These are phyloP conservation scores for Platycnemis pennipes DNA, from an alignment of 2,888 invertebrate genomes.

Conservation along the genomic window DNA sequence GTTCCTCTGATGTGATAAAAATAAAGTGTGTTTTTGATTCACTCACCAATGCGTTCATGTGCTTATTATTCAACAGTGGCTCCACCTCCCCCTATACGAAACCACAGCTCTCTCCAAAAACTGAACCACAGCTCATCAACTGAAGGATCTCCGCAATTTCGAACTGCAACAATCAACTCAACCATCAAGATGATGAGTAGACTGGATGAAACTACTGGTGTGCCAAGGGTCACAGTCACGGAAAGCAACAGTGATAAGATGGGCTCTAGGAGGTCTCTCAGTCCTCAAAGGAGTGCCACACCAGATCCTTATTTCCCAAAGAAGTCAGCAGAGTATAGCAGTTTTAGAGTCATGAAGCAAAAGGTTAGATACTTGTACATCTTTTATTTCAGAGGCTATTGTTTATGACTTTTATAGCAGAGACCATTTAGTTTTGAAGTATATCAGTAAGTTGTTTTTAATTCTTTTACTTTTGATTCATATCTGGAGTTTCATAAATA, in stretches of 20 bases:
- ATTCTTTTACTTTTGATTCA: too few species aligned
- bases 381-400: too few species aligned
- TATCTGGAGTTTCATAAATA: too few species aligned
- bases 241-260: conserved; percentile 17
- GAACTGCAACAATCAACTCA: conserved; percentile 54
- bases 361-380: conserved; percentile 75
- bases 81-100: conserved; percentile 52
- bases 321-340: conserved; percentile 77
- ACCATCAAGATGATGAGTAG: conserved; percentile 57
- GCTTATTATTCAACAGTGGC: conserved; percentile 14
- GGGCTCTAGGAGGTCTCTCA: conserved; percentile 23
- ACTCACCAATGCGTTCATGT: neutral
- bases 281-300: conserved; percentile 62
- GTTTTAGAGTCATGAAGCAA: conserved; percentile 78
- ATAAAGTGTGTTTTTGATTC: neutral
- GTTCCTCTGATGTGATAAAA: too few species aligned
- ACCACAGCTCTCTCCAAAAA: conserved; percentile 53
- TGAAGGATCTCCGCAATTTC: conserved; percentile 59
- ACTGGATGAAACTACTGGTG: conserved; percentile 54
- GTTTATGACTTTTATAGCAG: too few species aligned
- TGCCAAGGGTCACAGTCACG: conserved; percentile 46
- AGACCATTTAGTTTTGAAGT: too few species aligned
- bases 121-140: conserved; percentile 56
- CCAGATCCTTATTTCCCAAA: conserved; percentile 72
- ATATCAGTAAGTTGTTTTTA: too few species aligned